A percentile compares a stretch with the other conserved stretches of the same genome.
phyloP scores from a whole-genome alignment of 2,888 invertebrate species.

The Zaprionus lineosus region DNA sequence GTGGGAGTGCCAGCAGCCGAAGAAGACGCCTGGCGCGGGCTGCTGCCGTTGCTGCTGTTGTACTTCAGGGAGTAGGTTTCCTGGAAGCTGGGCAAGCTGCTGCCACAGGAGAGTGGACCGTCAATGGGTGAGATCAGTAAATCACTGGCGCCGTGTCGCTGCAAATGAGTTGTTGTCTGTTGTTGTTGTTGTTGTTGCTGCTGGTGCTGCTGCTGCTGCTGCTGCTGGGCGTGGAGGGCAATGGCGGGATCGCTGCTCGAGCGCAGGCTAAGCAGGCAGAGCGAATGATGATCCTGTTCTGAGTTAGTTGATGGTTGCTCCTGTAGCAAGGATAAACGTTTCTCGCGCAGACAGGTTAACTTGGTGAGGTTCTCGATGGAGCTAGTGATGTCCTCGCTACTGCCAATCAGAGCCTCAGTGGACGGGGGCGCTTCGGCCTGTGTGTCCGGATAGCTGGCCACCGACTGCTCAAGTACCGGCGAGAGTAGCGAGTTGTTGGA shows the following conservation, averaged over 20 bases:
- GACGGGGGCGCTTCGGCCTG: conserved; percentile 62
- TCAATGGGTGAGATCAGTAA: conserved; percentile 72
- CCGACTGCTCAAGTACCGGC: conserved; percentile 61
- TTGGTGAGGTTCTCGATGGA: conserved; percentile 81
- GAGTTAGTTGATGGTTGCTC: conserved; percentile 68
- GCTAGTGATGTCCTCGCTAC: conserved; percentile 73
- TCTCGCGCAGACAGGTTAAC: conserved; percentile 78
- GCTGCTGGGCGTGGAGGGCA: conserved; percentile 79
- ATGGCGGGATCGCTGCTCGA: conserved; percentile 83
- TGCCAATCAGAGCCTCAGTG: conserved; percentile 69
- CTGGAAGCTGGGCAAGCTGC: conserved; percentile 92
- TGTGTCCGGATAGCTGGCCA: conserved; percentile 57
- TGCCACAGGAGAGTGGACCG: conserved; percentile 83
- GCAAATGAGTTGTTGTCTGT: conserved; percentile 49
- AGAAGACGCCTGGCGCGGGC: conserved; percentile 56
- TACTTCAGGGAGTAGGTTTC: conserved; percentile 93
- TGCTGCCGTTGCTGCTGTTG: conserved; percentile 82
- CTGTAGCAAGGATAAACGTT: conserved; percentile 80
- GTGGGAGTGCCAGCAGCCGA: conserved; percentile 58
- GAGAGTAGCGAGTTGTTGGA: conserved; percentile 81
- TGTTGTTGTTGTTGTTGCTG: conserved; percentile 54
- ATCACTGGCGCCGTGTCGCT: conserved; percentile 44
- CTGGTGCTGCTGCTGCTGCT: conserved; percentile 66
- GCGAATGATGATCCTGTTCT: conserved; percentile 71
- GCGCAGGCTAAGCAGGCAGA: conserved; percentile 79